phyloP scores from a whole-genome alignment of 2,888 invertebrate genomes.

The Drosophila flavopinicola region DNA sequence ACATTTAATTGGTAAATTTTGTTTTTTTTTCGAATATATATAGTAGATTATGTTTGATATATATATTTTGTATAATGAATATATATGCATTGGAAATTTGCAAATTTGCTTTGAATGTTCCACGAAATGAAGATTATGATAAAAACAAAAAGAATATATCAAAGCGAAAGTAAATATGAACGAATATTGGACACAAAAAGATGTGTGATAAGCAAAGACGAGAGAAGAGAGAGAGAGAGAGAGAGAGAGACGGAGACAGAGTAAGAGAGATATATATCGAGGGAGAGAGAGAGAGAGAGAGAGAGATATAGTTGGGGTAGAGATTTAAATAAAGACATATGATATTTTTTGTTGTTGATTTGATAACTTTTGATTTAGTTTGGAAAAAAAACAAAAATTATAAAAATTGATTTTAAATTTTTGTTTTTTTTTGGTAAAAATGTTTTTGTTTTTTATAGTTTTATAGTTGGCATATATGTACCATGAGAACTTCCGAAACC shows the following conservation, averaged over 20 bases:
- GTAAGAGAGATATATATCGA: constrained; percentile 39
- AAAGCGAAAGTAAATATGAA: constrained; percentile 36
- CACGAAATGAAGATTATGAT: constrained; percentile 17
- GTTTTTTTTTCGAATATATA: constrained; percentile 48
- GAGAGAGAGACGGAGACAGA: constrained; percentile 22
- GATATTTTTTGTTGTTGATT: constrained; percentile 56
- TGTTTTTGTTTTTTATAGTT: too few species aligned
- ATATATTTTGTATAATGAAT: constrained; percentile 40
- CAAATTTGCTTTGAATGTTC: constrained; percentile 41
- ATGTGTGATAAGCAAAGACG: constrained; percentile 42
- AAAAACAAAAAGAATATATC: constrained; percentile 25
- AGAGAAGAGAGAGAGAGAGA: constrained; percentile 15
- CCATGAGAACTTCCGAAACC: constrained; percentile 99
- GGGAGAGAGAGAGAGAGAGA: constrained; percentile 26
- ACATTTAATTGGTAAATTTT: constrained; percentile 62
- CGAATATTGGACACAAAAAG: constrained; percentile 49
- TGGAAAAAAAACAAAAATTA: constrained; percentile 23
- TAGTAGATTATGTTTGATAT: constrained; percentile 37
- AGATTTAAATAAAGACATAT: constrained; percentile 50
- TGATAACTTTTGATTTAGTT: constrained; percentile 27
- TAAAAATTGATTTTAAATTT: constrained; percentile 35
- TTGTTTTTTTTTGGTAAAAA: constrained; percentile 21
- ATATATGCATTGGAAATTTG: constrained; percentile 53
- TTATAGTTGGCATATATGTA: constrained; percentile 86
- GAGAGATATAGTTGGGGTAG: constrained; percentile 38